These are phyloP conservation scores for Mus spicilegus DNA, from an alignment of 2,113 vertebrate genomes.

Conservation along the genomic window DNA sequence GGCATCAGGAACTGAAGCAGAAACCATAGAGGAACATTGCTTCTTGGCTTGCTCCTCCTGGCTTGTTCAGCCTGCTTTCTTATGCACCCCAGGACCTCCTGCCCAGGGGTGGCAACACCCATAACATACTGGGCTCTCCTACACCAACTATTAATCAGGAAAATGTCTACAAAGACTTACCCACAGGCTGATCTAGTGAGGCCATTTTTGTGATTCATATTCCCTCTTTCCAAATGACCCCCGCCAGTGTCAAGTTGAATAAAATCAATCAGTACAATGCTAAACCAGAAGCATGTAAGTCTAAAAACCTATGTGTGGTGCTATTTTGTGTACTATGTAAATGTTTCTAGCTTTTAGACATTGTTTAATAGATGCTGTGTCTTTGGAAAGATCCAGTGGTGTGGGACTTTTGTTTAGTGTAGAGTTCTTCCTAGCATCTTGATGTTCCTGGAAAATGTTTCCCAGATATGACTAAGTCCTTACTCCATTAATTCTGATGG, in stretches of 20 bases:
- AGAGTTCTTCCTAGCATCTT: neutral
- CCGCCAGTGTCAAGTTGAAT: neutral
- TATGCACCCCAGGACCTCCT: neutral
- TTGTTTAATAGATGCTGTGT: neutral
- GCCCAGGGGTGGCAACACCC: neutral
- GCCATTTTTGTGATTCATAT: neutral
- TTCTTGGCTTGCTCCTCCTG: neutral
- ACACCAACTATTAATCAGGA: no score
- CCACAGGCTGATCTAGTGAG: neutral
- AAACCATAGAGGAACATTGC: neutral
- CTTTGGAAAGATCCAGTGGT: neutral
- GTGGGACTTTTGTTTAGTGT: neutral
- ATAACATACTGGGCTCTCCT: neutral
- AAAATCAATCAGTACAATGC: neutral
- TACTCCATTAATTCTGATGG: neutral
- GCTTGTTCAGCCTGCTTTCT: neutral
- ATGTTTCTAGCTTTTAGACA: conserved; percentile 40
- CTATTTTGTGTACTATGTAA: neutral
- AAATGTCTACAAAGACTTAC: neutral
- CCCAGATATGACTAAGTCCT: neutral
- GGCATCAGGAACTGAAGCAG: neutral
- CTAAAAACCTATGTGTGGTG: neutral
- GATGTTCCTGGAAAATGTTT: neutral
- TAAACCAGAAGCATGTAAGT: neutral
- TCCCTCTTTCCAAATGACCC: neutral